A percentile compares a stretch with the other conserved stretches of the same genome.
phyloP scores from a whole-genome alignment of 2,888 invertebrate genomes.

The Agrochola lychnidis region DNA sequence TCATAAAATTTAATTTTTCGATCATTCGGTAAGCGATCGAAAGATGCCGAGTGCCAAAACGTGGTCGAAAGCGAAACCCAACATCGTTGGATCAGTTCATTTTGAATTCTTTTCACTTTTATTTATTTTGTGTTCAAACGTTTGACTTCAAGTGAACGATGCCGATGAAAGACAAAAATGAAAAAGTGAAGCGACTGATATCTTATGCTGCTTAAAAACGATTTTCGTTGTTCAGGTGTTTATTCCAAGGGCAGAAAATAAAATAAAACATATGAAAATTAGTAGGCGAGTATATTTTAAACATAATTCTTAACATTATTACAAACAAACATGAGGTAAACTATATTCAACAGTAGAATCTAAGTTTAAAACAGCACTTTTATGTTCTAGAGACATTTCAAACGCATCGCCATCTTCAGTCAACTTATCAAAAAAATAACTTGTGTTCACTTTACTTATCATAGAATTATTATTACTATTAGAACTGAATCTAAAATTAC shows the following conservation, averaged over 20 bases:
- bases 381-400: constrained; percentile 90
- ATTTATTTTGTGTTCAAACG: background rate
- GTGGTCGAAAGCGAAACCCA: background rate
- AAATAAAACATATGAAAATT: constrained; percentile 5
- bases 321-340: constrained; percentile 80
- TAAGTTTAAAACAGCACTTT: constrained; percentile 71
- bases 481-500: constrained; percentile 64
- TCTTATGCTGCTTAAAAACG: background rate
- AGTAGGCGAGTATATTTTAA: background rate
- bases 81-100: background rate
- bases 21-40: too few species aligned
- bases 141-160: background rate
- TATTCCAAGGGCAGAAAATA: background rate
- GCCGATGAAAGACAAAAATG: background rate
- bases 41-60: too few species aligned
- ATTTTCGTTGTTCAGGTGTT: background rate
- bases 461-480: constrained; percentile 71
- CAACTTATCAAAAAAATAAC: constrained; percentile 89
- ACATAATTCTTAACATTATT: constrained; percentile 30
- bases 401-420: constrained; percentile 91
- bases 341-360: constrained; percentile 83
- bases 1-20: too few species aligned
- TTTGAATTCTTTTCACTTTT: background rate
- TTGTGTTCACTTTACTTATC: constrained; percentile 79
- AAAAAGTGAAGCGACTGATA: background rate